These are phyloP conservation scores for Dasyornis broadbenti DNA, from an alignment of 2,113 vertebrate species.

Conservation along the genomic window DNA sequence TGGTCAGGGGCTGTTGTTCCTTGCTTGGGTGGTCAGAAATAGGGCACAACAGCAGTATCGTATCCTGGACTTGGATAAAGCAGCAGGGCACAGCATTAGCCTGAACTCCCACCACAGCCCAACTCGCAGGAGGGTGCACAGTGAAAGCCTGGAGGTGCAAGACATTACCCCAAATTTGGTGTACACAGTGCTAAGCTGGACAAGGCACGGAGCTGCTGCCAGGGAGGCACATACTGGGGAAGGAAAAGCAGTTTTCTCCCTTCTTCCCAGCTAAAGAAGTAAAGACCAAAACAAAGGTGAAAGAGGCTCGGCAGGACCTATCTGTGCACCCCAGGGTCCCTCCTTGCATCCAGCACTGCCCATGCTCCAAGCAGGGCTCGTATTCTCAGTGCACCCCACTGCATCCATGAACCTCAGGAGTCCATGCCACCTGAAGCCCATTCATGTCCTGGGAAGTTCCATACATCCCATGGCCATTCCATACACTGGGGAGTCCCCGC, in stretches of 20 bases:
- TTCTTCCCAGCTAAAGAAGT: background rate
- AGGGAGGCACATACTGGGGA: rapidly evolving
- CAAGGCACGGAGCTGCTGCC: background rate
- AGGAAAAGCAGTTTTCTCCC: background rate
- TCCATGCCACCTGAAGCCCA: rapidly evolving
- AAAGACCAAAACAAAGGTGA: background rate
- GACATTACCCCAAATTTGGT: rapidly evolving
- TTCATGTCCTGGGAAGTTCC: background rate
- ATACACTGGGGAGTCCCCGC: rapidly evolving
- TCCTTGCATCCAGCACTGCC: background rate
- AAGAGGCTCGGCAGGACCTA: rapidly evolving
- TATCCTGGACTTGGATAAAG: background rate
- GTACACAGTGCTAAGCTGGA: background rate
- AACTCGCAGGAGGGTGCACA: rapidly evolving
- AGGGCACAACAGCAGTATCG: background rate
- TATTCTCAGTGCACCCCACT: background rate
- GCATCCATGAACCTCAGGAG: rapidly evolving
- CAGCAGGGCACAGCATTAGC: background rate
- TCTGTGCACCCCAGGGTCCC: rapidly evolving
- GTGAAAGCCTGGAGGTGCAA: background rate
- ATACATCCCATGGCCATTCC: rapidly evolving
- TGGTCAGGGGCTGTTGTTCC: background rate
- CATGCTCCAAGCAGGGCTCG: rapidly evolving
- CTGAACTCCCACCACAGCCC: background rate
- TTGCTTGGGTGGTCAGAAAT: background rate